Conservation (phyloP, 2,113 vertebrate genomes). For the Amblyornis subalaris region DNA sequence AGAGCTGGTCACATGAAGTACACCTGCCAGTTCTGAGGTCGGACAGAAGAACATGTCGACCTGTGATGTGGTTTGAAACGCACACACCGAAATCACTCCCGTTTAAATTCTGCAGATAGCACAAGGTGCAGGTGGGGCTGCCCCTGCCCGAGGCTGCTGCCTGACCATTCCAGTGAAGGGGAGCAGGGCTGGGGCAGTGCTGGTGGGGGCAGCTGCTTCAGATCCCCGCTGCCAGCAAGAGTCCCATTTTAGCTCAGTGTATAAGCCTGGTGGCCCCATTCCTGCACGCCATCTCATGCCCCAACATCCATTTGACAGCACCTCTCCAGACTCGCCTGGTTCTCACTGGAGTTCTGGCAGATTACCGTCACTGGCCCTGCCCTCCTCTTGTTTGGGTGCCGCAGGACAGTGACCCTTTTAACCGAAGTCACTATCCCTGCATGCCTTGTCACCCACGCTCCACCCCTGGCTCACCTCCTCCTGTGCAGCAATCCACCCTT, state of each 20-base stretch:
- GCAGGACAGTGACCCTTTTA: background rate
- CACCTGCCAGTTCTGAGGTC: background rate
- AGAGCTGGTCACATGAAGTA: background rate
- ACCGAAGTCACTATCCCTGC: background rate
- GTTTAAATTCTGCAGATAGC: background rate
- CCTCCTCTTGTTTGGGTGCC: background rate
- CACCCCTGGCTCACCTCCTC: fast-evolving
- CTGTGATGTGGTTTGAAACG: background rate
- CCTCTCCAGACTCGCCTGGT: fast-evolving
- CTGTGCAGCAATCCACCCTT: background rate
- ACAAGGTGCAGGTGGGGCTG: background rate
- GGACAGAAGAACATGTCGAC: background rate
- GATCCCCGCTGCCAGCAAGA: background rate
- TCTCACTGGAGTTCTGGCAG: background rate
- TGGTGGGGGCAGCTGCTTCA: background rate
- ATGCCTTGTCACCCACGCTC: background rate
- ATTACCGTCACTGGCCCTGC: fast-evolving
- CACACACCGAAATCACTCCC: background rate
- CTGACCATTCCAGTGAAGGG: background rate
- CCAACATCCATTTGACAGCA: fast-evolving
- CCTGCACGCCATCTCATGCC: background rate
- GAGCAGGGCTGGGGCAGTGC: background rate
- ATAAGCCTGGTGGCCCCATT: fast-evolving
- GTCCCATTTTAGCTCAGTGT: background rate
- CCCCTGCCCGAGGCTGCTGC: fast-evolving